A percentile compares a stretch with the other conserved stretches of the same genome.
Conservation (phyloP, 1,140 invertebrate species). For the Hydropsyche tenuis region DNA sequence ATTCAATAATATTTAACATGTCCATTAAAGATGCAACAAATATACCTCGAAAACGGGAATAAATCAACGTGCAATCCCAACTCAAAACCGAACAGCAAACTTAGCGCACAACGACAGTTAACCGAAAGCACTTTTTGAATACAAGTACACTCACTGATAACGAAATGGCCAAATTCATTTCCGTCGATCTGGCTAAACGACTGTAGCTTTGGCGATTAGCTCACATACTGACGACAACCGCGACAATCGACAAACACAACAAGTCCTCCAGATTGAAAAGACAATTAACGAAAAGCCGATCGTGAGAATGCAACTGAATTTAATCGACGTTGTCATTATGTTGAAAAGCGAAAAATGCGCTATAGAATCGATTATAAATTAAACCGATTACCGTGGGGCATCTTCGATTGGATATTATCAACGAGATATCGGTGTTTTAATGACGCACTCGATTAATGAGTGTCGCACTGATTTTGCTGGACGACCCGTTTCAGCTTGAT, state of each 20-base stretch:
- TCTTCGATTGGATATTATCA: not conserved
- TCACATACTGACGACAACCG: too few species aligned
- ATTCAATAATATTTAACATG: too few species aligned
- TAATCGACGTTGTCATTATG: conserved; percentile 4
- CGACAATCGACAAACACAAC: too few species aligned
- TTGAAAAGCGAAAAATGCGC: not conserved
- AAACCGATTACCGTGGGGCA: not conserved
- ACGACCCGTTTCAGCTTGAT: not conserved
- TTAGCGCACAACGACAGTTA: too few species aligned
- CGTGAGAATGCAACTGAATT: not conserved
- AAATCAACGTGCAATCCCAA: too few species aligned
- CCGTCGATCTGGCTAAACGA: not conserved
- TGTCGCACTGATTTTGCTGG: not conserved
- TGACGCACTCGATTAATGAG: conserved; percentile 10
- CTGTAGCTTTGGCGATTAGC: not conserved
- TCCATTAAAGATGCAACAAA: too few species aligned
- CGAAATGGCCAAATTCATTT: conserved; percentile 1
- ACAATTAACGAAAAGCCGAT: not conserved
- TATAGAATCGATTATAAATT: not conserved
- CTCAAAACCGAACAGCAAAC: too few species aligned
- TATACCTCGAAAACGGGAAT: too few species aligned
- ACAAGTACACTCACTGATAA: too few species aligned
- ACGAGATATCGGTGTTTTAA: not conserved
- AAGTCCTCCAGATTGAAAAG: not conserved
- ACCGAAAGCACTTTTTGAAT: too few species aligned